Percentiles rank a stretch among this genome's conserved stretches.
phyloP scores from a whole-genome alignment of 2,797 vertebrate species.

The Lacerta viridis region DNA sequence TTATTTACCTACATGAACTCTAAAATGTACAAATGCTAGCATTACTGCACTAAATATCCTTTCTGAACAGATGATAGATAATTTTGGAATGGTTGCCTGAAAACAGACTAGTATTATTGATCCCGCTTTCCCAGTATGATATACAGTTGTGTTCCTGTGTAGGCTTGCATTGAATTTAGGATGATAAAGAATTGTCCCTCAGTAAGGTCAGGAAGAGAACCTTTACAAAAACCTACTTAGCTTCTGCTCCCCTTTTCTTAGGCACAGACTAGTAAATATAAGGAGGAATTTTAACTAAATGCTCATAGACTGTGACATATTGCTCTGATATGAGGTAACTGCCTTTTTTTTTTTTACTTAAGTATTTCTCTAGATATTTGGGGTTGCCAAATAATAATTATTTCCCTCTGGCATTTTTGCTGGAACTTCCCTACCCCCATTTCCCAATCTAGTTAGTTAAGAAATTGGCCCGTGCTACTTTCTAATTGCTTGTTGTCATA shows the following conservation, averaged over 20 bases:
- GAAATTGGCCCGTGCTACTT: constrained; percentile 3
- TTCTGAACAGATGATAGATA: background rate
- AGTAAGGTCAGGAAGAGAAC: background rate
- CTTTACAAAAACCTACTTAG: background rate
- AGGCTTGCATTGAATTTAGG: background rate
- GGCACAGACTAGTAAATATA: background rate
- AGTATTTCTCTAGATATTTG: background rate
- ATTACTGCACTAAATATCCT: background rate
- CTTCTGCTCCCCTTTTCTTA: background rate
- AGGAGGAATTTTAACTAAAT: background rate
- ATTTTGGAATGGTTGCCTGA: background rate
- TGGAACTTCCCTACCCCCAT: background rate
- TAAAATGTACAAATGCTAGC: background rate
- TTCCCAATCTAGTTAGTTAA: constrained; percentile 2
- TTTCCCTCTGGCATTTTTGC: constrained; percentile 2
- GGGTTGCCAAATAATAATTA: constrained; percentile 17
- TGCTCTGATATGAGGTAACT: background rate
- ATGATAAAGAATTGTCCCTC: background rate
- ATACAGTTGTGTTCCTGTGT: background rate
- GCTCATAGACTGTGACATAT: background rate
- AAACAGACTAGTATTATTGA: background rate
- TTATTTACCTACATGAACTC: too few relatives aligned
- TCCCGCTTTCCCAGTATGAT: background rate
- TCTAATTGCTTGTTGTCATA: constrained; percentile 11
- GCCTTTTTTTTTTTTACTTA: background rate